phyloP scores from a whole-genome alignment of 2,113 vertebrate species.

The Camelus bactrianus region DNA sequence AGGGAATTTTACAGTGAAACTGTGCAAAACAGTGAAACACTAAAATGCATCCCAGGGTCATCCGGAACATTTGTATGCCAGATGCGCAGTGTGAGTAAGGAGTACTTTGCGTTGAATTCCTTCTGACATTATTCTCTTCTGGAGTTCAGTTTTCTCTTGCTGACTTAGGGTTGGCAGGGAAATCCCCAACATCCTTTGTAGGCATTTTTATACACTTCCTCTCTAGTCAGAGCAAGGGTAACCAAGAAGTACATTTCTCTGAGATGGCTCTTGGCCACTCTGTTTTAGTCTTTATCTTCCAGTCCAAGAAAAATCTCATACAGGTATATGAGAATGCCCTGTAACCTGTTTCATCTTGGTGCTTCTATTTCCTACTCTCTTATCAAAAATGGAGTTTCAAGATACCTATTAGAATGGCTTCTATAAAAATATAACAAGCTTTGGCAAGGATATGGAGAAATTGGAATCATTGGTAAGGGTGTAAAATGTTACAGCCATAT shows the following conservation, averaged over 20 bases:
- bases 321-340: background rate
- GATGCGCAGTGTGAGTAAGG: background rate
- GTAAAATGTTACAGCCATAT: background rate
- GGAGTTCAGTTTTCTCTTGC: background rate
- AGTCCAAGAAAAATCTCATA: background rate
- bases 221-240: background rate
- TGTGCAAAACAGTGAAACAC: background rate
- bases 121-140: background rate
- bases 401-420: background rate
- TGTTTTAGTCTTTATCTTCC: background rate
- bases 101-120: background rate
- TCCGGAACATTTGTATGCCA: background rate
- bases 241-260: background rate
- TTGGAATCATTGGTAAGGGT: background rate
- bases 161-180: conserved; percentile 39
- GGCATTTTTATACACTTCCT: background rate
- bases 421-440: background rate
- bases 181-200: background rate
- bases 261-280: background rate
- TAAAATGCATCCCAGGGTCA: background rate
- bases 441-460: background rate
- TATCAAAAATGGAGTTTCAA: background rate
- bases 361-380: background rate
- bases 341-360: background rate
- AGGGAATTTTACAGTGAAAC: background rate